Conservation (phyloP, 2,113 vertebrate genomes). For the Mugil cephalus region DNA sequence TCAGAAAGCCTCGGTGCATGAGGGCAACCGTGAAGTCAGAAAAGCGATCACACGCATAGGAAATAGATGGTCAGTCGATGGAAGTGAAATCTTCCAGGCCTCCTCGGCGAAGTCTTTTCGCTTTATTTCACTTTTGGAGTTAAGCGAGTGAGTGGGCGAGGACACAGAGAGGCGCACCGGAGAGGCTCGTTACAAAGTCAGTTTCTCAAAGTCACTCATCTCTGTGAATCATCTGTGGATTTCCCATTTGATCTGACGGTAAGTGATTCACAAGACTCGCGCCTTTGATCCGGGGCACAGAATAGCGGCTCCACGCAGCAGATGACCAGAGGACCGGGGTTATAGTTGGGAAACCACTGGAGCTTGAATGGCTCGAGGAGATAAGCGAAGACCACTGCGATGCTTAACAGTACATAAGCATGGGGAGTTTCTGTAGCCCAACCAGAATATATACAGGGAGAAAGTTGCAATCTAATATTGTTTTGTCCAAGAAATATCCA, state of each 20-base stretch:
- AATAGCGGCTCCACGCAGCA: neutral
- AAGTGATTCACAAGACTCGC: conserved; percentile 65
- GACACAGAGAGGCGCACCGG: conserved; percentile 1
- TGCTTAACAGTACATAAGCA: neutral
- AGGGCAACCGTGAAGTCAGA: conserved; percentile 33
- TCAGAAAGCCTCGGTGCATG: conserved; percentile 28
- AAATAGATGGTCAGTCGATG: conserved; percentile 60
- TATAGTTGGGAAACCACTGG: conserved; percentile 14
- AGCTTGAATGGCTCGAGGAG: conserved; percentile 12
- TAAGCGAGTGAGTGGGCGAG: conserved; percentile 27
- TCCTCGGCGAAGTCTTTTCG: neutral
- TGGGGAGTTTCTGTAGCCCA: neutral
- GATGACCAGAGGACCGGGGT: conserved; percentile 21
- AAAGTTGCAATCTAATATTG: too few relatives aligned
- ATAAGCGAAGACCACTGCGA: neutral
- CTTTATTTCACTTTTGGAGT: conserved; percentile 15
- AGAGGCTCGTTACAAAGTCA: conserved; percentile 49
- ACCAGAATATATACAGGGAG: too few relatives aligned
- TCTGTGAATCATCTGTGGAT: conserved; percentile 75
- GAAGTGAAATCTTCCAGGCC: conserved; percentile 45
- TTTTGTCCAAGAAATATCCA: too few relatives aligned
- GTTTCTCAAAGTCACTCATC: conserved; percentile 64
- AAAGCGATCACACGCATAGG: conserved; percentile 43
- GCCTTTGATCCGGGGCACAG: conserved; percentile 22
- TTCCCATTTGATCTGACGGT: conserved; percentile 68